phyloP scores from a whole-genome alignment of 2,113 vertebrate genomes.

The Pseudorhombus dupliciocellatus region DNA sequence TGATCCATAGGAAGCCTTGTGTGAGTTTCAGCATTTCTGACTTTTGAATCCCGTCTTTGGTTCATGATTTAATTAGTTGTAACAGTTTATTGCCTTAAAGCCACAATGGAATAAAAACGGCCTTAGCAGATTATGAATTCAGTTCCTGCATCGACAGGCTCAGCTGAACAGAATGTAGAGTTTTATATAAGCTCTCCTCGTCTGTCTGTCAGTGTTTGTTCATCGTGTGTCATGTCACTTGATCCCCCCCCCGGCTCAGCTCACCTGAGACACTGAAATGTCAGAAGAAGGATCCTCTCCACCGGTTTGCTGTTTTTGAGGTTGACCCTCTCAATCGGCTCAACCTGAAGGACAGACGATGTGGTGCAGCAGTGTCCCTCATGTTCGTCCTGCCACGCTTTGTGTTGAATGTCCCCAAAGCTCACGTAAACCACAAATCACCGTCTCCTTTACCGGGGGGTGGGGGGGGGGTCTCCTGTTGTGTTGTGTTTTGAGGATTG shows the following conservation, averaged over 20 bases:
- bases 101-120: conserved; percentile 35
- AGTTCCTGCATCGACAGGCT: not conserved
- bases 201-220: conserved; percentile 6
- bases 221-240: conserved; percentile 26
- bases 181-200: conserved; percentile 35
- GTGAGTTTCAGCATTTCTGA: not conserved
- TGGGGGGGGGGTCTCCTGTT: conserved; percentile 12
- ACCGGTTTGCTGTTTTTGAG: not conserved
- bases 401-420: conserved; percentile 39
- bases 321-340: conserved; percentile 18
- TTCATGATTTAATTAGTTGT: not conserved
- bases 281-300: conserved; percentile 23
- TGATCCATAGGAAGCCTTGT: not conserved
- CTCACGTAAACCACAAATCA: conserved; percentile 41
- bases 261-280: conserved; percentile 28
- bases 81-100: conserved; percentile 60
- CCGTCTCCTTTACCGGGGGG: conserved; percentile 6
- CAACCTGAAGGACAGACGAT: conserved; percentile 9
- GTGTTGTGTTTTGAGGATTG: not conserved
- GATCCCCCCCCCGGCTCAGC: conserved; percentile 21
- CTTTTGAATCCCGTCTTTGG: not conserved
- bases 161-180: conserved; percentile 23
- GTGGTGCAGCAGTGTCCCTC: conserved; percentile 11
- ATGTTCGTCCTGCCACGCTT: conserved; percentile 28
- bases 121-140: conserved; percentile 36